Percentiles rank a stretch among this genome's conserved stretches.
phyloP scores from a whole-genome alignment of 37 sponge, comb jelly and placozoan genomes.

The Tethya wilhelma region DNA sequence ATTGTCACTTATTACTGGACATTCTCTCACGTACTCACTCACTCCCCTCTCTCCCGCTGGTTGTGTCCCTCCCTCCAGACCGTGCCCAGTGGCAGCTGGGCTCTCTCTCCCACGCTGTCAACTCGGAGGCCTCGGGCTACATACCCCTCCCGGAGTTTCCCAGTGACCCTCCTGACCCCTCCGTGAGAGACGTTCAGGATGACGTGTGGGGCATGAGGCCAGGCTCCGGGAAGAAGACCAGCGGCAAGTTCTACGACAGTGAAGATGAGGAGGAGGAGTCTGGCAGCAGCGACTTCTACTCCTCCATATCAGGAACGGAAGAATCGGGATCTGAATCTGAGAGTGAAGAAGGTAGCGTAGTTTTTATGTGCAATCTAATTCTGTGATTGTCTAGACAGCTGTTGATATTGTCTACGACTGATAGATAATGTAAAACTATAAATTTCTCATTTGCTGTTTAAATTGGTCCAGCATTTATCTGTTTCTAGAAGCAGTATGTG shows the following conservation, averaged over 20 bases:
- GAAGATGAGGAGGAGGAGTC: constrained; percentile 43
- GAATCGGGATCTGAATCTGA: constrained; percentile 60
- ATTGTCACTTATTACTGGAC: too few species aligned
- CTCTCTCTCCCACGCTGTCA: constrained; percentile 89
- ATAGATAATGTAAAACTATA: too few species aligned
- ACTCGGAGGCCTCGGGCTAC: constrained; percentile 87
- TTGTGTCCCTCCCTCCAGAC: constrained; percentile 10
- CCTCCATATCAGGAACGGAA: constrained; percentile 65
- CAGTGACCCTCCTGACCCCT: constrained; percentile 82
- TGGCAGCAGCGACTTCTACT: constrained; percentile 61
- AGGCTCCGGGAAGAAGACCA: constrained; percentile 45
- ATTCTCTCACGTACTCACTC: too few species aligned
- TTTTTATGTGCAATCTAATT: neutral
- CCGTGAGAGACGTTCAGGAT: constrained; percentile 86
- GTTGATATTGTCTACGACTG: too few species aligned
- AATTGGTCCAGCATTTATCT: too few species aligned
- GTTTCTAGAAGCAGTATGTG: too few species aligned
- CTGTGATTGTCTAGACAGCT: neutral
- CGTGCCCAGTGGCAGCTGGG: constrained; percentile 93
- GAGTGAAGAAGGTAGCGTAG: constrained; percentile 20
- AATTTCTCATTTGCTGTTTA: too few species aligned
- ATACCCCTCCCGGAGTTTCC: constrained; percentile 90
- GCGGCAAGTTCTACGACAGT: constrained; percentile 29
- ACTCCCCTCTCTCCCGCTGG: too few species aligned
- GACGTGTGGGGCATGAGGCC: constrained; percentile 14